Evolutionary conservation across 2,888 invertebrate genomes (phyloP).

Genomic region (Cetonia aurata): DNA sequence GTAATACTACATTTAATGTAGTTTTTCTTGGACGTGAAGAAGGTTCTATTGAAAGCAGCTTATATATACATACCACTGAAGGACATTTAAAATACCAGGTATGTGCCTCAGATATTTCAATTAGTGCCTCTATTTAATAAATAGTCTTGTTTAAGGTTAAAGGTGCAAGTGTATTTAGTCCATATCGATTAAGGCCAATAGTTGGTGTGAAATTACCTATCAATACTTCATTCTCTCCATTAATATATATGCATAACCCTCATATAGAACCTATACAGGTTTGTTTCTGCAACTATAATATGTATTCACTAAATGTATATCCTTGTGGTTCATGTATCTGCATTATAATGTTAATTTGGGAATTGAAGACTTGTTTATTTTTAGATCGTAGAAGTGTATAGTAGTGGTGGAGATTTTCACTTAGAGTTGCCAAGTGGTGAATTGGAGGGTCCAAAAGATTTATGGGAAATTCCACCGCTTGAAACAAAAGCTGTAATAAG

Average conservation of each 20-base stretch:
- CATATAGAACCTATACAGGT: constrained; percentile 89
- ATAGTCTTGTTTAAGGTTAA: constrained; percentile 72
- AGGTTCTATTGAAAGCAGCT: constrained; percentile 87
- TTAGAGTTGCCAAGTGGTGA: constrained; percentile 87
- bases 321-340: not conserved
- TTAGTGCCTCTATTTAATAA: constrained; percentile 8
- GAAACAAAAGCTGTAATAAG: constrained; percentile 89
- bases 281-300: constrained; percentile 44
- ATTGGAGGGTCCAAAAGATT: constrained; percentile 81
- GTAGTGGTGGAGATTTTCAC: constrained; percentile 91
- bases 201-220: constrained; percentile 91
- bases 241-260: constrained; percentile 96
- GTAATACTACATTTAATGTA: constrained; percentile 95
- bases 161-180: constrained; percentile 89
- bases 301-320: constrained; percentile 1
- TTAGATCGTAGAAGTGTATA: constrained; percentile 84
- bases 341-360: not conserved
- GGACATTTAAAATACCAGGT: constrained; percentile 91
- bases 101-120: constrained; percentile 54
- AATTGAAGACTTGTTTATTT: constrained; percentile 5
- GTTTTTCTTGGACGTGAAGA: constrained; percentile 94
- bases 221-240: constrained; percentile 90
- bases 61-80: constrained; percentile 95
- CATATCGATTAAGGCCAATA: constrained; percentile 91
- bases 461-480: constrained; percentile 94